These are phyloP conservation scores for Bufotes viridis DNA, from an alignment of 2,797 vertebrate species.

Conservation along the genomic window DNA sequence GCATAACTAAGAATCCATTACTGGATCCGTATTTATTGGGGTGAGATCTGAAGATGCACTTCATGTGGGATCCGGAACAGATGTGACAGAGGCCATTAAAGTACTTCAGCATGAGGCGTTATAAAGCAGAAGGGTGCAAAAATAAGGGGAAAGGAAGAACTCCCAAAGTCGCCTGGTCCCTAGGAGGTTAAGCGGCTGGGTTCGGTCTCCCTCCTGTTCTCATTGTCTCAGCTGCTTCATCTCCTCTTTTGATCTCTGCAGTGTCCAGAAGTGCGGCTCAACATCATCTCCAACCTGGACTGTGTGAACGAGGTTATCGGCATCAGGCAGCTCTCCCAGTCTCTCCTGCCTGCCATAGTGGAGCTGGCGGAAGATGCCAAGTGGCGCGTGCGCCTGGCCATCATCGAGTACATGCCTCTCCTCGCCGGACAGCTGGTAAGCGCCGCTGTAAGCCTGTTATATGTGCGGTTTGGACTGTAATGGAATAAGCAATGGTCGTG, in stretches of 20 bases:
- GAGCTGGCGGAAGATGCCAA: slow-evolving; percentile 80
- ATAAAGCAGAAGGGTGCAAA: no score
- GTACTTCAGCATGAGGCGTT: no score
- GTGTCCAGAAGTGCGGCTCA: slow-evolving; percentile 78
- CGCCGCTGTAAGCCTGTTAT: background rate
- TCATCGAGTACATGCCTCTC: slow-evolving; percentile 80
- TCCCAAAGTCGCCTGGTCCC: no score
- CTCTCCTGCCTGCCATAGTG: slow-evolving; percentile 76
- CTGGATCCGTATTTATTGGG: background rate
- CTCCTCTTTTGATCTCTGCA: slow-evolving; percentile 25
- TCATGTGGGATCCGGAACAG: no score
- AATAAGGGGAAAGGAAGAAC: no score
- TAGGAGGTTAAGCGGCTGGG: no score
- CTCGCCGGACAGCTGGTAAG: slow-evolving; percentile 77
- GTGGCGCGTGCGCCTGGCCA: slow-evolving; percentile 77
- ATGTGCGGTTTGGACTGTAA: no score
- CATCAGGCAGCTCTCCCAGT: slow-evolving; percentile 78
- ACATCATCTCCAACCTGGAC: slow-evolving; percentile 81
- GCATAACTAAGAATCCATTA: no score
- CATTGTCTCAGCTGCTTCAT: background rate
- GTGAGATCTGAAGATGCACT: no score
- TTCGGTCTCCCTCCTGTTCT: background rate
- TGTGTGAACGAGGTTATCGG: slow-evolving; percentile 80
- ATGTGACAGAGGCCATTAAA: no score
- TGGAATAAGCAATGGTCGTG: no score